Evolutionary conservation across 2,113 vertebrate species (phyloP).

Genomic region (Rhizomys pruinosus): DNA sequence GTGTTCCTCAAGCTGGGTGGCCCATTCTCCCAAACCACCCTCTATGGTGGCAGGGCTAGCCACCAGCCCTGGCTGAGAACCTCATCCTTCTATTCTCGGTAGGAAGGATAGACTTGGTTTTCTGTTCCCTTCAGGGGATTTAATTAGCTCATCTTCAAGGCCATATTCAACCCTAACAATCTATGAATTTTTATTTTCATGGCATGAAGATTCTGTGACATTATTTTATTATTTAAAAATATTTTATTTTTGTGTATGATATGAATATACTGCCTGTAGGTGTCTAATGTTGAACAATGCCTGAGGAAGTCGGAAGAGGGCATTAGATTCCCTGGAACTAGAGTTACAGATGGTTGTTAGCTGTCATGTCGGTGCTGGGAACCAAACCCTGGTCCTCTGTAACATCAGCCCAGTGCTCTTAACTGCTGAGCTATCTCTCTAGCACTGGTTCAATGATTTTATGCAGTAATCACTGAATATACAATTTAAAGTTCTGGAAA

Average conservation of each 20-base stretch:
- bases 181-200: conserved; percentile 47
- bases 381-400: too few species aligned
- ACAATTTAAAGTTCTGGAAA: conserved; percentile 23
- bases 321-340: too few species aligned
- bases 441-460: too few species aligned
- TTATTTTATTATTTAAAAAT: too few species aligned
- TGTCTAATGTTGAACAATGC: too few species aligned
- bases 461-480: conserved; percentile 1
- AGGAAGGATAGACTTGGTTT: not conserved
- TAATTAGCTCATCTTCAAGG: conserved; percentile 21
- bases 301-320: too few species aligned
- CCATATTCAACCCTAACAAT: not conserved
- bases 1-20: not conserved
- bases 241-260: too few species aligned
- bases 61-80: not conserved
- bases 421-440: too few species aligned
- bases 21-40: fast-evolving
- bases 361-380: too few species aligned
- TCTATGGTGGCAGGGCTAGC: not conserved
- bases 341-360: too few species aligned
- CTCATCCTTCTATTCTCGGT: not conserved
- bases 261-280: too few species aligned
- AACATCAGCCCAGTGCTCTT: too few species aligned
- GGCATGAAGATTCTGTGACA: conserved; percentile 12
- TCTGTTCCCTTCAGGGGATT: not conserved